Conservation (phyloP, 2,888 invertebrate species). For the Orthonychiurus folsomi region DNA sequence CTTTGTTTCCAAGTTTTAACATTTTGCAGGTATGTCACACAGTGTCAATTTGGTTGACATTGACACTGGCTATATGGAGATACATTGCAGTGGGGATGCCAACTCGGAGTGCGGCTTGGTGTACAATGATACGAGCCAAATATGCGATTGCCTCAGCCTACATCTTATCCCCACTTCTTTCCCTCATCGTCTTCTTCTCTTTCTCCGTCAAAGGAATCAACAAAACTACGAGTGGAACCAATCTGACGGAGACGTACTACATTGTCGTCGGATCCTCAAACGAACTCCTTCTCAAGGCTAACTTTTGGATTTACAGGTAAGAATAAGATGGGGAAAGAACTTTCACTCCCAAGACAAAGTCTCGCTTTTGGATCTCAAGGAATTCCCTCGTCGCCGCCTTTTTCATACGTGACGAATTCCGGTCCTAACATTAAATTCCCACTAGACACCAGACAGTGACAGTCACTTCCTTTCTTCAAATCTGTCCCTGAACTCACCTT, state of each 20-base stretch:
- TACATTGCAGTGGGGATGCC: conserved; percentile 78
- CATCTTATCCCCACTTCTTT: conserved; percentile 70
- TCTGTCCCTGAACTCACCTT: too few species aligned
- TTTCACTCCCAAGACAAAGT: too few species aligned
- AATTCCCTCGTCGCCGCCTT: too few species aligned
- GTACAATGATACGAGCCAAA: conserved; percentile 67
- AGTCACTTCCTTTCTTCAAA: too few species aligned
- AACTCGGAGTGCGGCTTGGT: conserved; percentile 70
- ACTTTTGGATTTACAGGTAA: conserved; percentile 78
- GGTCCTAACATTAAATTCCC: too few species aligned
- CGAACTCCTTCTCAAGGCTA: conserved; percentile 49
- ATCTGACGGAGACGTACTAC: conserved; percentile 50
- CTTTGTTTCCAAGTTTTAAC: too few species aligned
- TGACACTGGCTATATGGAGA: conserved; percentile 85
- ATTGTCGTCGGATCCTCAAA: conserved; percentile 55
- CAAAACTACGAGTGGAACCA: conserved; percentile 50
- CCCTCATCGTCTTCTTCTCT: conserved; percentile 74
- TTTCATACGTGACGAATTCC: too few species aligned
- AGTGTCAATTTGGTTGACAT: conserved; percentile 85
- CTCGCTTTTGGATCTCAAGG: too few species aligned
- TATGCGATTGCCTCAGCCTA: conserved; percentile 68
- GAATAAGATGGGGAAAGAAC: conserved; percentile 4
- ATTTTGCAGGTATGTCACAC: conserved; percentile 53
- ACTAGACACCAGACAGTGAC: too few species aligned
- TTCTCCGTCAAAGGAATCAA: conserved; percentile 53